Conservation (phyloP, 2,797 vertebrate species). For the Babyrousa celebensis region DNA sequence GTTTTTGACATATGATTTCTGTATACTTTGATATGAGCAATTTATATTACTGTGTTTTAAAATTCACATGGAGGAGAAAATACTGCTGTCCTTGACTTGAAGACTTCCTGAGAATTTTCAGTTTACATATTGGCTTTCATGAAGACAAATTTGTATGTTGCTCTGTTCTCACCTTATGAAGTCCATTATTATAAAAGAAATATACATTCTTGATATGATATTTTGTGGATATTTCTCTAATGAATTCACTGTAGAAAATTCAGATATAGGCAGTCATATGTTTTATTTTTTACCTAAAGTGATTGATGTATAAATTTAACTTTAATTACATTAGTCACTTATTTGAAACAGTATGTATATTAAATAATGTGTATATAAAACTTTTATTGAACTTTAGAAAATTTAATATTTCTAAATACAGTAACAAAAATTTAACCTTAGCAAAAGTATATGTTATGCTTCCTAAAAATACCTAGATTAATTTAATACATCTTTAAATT, state of each 20-base stretch:
- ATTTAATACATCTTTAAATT: not conserved
- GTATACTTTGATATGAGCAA: not conserved
- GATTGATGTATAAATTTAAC: not conserved
- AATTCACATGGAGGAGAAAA: not conserved
- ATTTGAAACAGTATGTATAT: not conserved
- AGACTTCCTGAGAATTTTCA: not conserved
- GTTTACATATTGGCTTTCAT: not conserved
- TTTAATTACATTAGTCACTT: not conserved
- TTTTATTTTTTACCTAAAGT: not conserved
- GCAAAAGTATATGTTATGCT: not conserved
- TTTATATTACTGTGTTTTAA: not conserved
- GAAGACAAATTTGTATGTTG: not conserved
- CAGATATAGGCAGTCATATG: not conserved
- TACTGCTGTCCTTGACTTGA: not conserved
- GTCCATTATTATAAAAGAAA: not conserved
- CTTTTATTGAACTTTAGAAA: not conserved
- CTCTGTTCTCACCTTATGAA: not conserved
- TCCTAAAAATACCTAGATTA: not conserved
- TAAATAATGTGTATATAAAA: not conserved
- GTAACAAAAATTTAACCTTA: not conserved
- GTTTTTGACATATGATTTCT: not conserved
- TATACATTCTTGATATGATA: not conserved
- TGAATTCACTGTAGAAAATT: not conserved
- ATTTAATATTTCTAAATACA: constrained; percentile 3
- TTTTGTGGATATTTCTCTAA: not conserved